Evolutionary conservation across 2,797 vertebrate genomes (phyloP), one percentile per base, ranked within the genome.

Genomic region (Graptemys geographica): DNA sequence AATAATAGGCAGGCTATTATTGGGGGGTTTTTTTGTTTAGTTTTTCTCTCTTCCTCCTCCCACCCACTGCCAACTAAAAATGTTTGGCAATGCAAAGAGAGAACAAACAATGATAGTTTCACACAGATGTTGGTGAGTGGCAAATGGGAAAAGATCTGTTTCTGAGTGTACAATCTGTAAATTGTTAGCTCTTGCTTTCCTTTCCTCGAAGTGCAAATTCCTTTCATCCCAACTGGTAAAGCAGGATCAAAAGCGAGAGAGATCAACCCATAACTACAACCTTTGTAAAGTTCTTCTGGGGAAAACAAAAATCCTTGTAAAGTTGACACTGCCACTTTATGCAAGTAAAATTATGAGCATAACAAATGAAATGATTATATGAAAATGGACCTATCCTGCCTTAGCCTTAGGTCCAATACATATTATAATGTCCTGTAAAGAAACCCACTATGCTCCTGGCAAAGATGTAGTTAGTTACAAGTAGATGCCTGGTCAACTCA

Each of bases 51-150:
- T 72, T 72, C 21, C 37, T 41, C n/a, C 9, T 23, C 10, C 21
- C 10, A 5, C 65, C 19, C 37, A 11, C 65, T 21, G 6, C 3
- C 1, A 0, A 2, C 49, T 18, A 82, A 28, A 57, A 4, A 7
- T 74, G 47, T 41, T 78, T 81, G 25, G 15, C 82, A 82, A 33
- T 23, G 33, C 10, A 79, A 87, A 69, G 21, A 44, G 31, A 79
- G 44, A 16, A 5, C 15, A 79, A 72, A 59, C n/a, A 49, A 15
- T 51, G 44, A 15, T 19, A 59, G 74, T 25, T 25, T 59, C 15
- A 18, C 33, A 33, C 55, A 59, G 44, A 10, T 27, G 23, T 28
- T 51, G n/a, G 31, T 49, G 69, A 18, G 31, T 4, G 4, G 13
- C 11, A 49, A 74, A 44, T 33, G 33, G 8, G 41, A 47, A 57